These are phyloP conservation scores for Seriola quinqueradiata DNA, from an alignment of 2,113 vertebrate species.

Conservation along the genomic window DNA sequence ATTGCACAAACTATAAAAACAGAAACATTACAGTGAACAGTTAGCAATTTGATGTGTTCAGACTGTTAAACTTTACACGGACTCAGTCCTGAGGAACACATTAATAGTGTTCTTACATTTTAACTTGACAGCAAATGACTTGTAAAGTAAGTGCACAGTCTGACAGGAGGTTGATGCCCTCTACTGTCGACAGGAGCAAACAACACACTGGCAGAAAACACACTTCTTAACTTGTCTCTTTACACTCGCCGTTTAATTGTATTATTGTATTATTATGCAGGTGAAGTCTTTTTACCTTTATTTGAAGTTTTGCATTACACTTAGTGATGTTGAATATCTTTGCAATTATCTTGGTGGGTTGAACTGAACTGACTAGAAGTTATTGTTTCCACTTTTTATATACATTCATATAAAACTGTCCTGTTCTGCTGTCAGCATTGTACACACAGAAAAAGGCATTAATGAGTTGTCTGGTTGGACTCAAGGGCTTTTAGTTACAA, in stretches of 20 bases:
- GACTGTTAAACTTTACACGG: not conserved
- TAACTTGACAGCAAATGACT: not conserved
- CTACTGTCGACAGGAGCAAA: conserved; percentile 26
- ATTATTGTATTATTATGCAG: not conserved
- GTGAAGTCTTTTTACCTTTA: not conserved
- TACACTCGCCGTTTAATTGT: not conserved
- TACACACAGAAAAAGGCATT: no score
- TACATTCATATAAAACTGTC: not conserved
- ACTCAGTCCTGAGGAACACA: not conserved
- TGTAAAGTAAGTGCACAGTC: not conserved
- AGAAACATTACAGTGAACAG: not conserved
- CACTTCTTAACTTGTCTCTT: not conserved
- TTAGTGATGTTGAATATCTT: not conserved
- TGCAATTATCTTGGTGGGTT: not conserved
- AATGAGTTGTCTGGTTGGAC: no score
- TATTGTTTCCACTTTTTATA: not conserved
- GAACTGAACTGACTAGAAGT: no score
- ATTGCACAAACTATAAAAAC: not conserved
- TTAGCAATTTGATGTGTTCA: not conserved
- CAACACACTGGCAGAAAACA: not conserved
- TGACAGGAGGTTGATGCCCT: conserved; percentile 3
- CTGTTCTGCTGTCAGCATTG: no score
- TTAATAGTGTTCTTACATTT: not conserved
- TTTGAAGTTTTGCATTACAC: not conserved
- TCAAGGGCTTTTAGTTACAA: no score